A percentile compares a stretch with the other conserved stretches of the same genome.
phyloP scores from a whole-genome alignment of 2,113 vertebrate species.

The Tricholaema leucomelas region DNA sequence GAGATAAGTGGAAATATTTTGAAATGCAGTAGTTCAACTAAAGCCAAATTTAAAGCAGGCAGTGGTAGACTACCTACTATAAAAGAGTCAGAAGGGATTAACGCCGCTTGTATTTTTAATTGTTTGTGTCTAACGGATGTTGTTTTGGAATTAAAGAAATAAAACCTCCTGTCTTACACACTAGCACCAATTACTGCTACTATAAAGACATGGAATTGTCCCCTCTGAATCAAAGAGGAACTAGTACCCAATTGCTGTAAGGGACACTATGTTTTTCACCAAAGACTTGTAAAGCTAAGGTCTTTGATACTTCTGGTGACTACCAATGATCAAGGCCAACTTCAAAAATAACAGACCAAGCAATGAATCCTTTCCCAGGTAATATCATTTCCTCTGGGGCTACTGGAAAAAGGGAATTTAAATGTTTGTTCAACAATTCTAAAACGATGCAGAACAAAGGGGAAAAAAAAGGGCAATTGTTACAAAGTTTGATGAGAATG shows the following conservation, averaged over 20 bases:
- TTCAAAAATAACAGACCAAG: not conserved
- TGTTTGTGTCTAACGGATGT: not conserved
- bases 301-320: not conserved
- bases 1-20: conserved; percentile 65
- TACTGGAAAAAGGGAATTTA: not conserved
- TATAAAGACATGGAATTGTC: not conserved
- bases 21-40: conserved; percentile 61
- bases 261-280: not conserved
- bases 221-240: not conserved
- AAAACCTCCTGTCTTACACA: not conserved
- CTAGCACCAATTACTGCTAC: not conserved
- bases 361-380: not conserved
- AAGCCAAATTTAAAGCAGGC: conserved; percentile 16
- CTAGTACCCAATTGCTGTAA: not conserved
- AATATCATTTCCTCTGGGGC: not conserved
- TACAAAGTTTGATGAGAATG: not conserved
- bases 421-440: not conserved
- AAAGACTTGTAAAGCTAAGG: not conserved
- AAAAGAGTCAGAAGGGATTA: not conserved
- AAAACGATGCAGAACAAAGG: not conserved
- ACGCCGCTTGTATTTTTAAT: not conserved
- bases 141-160: not conserved
- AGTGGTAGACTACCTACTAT: not conserved
- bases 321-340: not conserved
- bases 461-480: not conserved